Percentiles rank a stretch among this genome's conserved stretches.
phyloP scores from a whole-genome alignment of 2,797 vertebrate genomes.

The Sternotherus odoratus region DNA sequence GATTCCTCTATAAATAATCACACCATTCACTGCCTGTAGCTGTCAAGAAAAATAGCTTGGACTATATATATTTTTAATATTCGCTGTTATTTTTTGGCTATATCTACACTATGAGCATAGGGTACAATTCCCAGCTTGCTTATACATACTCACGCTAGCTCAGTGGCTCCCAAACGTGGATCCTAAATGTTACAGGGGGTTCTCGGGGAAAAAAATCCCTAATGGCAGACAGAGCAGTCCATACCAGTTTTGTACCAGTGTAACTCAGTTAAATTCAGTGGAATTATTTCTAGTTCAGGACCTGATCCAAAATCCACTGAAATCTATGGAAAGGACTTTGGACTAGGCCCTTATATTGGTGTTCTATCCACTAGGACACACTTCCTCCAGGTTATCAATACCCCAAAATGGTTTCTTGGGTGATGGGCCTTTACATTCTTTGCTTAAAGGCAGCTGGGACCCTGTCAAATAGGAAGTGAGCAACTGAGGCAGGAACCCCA shows the following conservation, averaged over 20 bases:
- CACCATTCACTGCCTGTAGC: neutral
- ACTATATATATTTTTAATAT: neutral
- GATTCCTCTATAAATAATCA: neutral
- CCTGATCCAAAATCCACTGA: no score
- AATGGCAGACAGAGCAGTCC: no score
- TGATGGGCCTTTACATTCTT: neutral
- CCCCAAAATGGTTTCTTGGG: neutral
- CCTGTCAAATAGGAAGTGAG: neutral
- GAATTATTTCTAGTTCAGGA: no score
- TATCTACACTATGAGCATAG: neutral
- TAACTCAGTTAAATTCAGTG: no score
- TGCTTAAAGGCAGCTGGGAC: neutral
- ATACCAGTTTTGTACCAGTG: no score
- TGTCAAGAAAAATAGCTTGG: neutral
- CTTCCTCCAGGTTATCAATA: neutral
- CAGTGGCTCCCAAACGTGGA: no score
- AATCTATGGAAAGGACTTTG: no score
- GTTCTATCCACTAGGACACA: neutral
- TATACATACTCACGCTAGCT: neutral
- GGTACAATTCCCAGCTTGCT: neutral
- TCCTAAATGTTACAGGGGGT: no score
- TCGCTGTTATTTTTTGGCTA: neutral
- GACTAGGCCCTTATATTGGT: no score
- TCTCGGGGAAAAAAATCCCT: no score
- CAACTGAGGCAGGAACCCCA: neutral